A percentile compares a stretch with the other conserved stretches of the same genome.
Evolutionary conservation across 2,888 invertebrate species (phyloP).

Genomic region (Psylliodes chrysocephalus): DNA sequence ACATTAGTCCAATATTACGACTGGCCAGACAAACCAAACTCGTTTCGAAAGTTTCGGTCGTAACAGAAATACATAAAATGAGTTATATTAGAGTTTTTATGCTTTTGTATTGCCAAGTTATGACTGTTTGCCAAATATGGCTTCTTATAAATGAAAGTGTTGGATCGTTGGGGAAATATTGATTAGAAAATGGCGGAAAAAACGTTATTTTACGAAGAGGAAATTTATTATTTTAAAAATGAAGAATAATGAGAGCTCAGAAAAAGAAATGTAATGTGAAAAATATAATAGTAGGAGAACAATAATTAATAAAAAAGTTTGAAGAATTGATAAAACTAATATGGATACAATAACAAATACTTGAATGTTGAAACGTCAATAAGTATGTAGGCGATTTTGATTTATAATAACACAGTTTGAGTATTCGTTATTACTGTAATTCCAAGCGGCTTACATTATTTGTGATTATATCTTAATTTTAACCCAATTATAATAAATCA

Average conservation of each 20-base stretch:
- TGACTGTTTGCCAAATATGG: constrained; percentile 25
- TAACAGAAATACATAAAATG: constrained; percentile 33
- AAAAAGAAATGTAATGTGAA: no score
- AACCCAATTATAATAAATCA: not conserved
- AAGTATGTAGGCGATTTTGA: no score
- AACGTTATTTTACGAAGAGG: no score
- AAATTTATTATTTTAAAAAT: no score
- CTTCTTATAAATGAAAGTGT: constrained; percentile 22
- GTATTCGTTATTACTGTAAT: no score
- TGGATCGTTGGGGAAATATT: constrained; percentile 4
- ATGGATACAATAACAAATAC: no score
- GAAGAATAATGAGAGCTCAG: no score
- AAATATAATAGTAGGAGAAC: no score
- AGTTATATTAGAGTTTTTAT: constrained; percentile 33
- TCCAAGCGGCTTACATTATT: not conserved
- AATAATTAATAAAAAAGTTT: no score
- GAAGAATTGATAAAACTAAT: no score
- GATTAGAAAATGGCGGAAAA: not conserved
- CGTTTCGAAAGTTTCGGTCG: constrained; percentile 16
- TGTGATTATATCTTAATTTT: constrained; percentile 3
- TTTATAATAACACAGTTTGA: no score
- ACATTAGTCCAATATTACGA: constrained; percentile 15
- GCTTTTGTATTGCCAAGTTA: constrained; percentile 28
- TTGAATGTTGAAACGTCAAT: no score
- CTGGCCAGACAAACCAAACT: constrained; percentile 11